Evolutionary conservation across 2,113 vertebrate genomes (phyloP).

Genomic region (Triplophysa rosa): DNA sequence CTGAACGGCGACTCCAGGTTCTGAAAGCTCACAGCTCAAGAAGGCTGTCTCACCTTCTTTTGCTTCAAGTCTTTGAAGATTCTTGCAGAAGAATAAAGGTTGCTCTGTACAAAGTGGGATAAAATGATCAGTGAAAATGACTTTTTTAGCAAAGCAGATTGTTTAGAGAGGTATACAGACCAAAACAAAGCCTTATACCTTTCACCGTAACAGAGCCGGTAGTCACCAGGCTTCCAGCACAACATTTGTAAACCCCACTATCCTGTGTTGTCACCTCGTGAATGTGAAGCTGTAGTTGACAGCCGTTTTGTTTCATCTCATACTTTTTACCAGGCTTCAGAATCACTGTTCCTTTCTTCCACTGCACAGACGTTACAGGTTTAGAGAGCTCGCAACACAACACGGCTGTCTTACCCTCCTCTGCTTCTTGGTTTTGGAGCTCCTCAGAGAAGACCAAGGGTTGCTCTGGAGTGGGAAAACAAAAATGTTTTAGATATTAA

Average conservation of each 20-base stretch:
- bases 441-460: slow-evolving; percentile 74
- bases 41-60: slow-evolving; percentile 50
- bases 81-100: slow-evolving; percentile 55
- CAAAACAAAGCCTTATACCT: not conserved
- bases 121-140: not conserved
- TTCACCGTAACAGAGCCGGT: slow-evolving; percentile 54
- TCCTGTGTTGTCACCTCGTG: not conserved
- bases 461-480: slow-evolving; percentile 1
- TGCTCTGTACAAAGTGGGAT: slow-evolving; percentile 48
- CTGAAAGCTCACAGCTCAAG: slow-evolving; percentile 66
- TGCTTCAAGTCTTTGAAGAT: slow-evolving; percentile 49
- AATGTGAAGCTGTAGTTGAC: slow-evolving; percentile 9
- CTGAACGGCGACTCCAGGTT: slow-evolving; percentile 58
- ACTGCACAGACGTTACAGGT: slow-evolving; percentile 70
- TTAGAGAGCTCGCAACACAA: slow-evolving; percentile 83
- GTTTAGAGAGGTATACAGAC: no score
- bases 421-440: slow-evolving; percentile 78
- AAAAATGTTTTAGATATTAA: not conserved
- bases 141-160: no score
- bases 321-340: slow-evolving; percentile 4
- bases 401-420: slow-evolving; percentile 75
- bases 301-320: not conserved
- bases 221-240: not conserved
- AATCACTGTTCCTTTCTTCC: slow-evolving; percentile 70
- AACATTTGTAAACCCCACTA: not conserved